Evolutionary conservation across 2,113 vertebrate genomes (phyloP).

Genomic region (Limanda limanda): DNA sequence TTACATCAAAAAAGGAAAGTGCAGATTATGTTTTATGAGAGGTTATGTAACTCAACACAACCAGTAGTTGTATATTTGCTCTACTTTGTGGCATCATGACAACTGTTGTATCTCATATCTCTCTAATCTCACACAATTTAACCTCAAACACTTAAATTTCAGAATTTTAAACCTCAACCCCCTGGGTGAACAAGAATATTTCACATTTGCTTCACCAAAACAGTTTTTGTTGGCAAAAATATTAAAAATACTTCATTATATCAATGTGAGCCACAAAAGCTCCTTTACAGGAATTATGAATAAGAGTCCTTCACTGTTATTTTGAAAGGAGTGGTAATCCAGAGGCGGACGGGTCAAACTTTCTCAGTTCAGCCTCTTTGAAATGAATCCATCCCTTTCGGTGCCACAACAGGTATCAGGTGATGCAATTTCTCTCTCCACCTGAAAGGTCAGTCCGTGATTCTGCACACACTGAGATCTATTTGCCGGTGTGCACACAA

Average conservation of each 20-base stretch:
- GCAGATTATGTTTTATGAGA: too few relatives aligned
- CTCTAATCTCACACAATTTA: not conserved
- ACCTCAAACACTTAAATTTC: not conserved
- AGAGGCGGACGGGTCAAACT: constrained; percentile 31
- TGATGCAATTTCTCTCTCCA: constrained; percentile 64
- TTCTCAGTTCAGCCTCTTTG: constrained; percentile 28
- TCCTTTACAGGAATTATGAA: constrained; percentile 3
- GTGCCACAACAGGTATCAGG: constrained; percentile 62
- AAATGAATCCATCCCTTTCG: constrained; percentile 63
- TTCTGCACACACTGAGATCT: constrained; percentile 61
- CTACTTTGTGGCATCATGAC: too few relatives aligned
- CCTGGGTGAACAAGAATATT: constrained; percentile 23
- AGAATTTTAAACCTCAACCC: not conserved
- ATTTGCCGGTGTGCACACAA: constrained; percentile 35
- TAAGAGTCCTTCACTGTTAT: not conserved
- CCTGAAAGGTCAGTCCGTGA: constrained; percentile 68
- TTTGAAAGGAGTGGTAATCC: constrained; percentile 11
- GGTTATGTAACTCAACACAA: not conserved
- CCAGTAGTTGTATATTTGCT: not conserved
- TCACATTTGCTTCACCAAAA: not conserved
- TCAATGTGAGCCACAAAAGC: not conserved
- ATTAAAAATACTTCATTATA: not conserved
- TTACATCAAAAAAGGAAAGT: not conserved
- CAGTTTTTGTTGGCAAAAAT: not conserved
- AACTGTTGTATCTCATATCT: not conserved